Conservation (phyloP, 2,113 vertebrate species). For the Poicephalus meyeri region DNA sequence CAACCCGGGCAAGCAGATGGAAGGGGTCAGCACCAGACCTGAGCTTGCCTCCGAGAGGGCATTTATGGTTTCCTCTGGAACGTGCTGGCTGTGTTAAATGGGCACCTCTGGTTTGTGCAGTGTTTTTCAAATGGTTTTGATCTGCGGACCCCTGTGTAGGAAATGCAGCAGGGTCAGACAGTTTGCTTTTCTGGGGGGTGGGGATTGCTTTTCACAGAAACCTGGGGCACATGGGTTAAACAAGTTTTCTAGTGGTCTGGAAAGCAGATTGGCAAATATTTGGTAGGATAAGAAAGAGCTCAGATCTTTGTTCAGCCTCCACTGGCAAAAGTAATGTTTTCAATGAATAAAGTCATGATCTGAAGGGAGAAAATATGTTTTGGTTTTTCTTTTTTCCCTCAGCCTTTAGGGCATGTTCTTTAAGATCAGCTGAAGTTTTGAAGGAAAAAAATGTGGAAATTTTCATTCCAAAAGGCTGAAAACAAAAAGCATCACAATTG, state of each 20-base stretch:
- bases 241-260: background rate
- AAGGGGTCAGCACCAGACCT: background rate
- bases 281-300: background rate
- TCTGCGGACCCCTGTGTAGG: background rate
- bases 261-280: background rate
- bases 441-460: background rate
- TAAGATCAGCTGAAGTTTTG: conserved; percentile 40
- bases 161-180: background rate
- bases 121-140: background rate
- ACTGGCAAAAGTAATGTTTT: conserved; percentile 23
- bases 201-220: background rate
- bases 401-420: background rate
- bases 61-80: background rate
- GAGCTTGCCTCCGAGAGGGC: background rate
- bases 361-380: background rate
- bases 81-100: background rate
- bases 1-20: background rate
- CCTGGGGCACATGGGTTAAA: background rate
- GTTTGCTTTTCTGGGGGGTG: background rate
- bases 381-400: background rate
- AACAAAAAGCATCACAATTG: background rate
- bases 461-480: conserved; percentile 16
- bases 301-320: background rate
- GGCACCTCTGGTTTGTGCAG: background rate
- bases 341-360: background rate